A percentile compares a stretch with the other conserved stretches of the same genome.
phyloP scores from a whole-genome alignment of 1,140 invertebrate species.

The Nasonia vitripennis region DNA sequence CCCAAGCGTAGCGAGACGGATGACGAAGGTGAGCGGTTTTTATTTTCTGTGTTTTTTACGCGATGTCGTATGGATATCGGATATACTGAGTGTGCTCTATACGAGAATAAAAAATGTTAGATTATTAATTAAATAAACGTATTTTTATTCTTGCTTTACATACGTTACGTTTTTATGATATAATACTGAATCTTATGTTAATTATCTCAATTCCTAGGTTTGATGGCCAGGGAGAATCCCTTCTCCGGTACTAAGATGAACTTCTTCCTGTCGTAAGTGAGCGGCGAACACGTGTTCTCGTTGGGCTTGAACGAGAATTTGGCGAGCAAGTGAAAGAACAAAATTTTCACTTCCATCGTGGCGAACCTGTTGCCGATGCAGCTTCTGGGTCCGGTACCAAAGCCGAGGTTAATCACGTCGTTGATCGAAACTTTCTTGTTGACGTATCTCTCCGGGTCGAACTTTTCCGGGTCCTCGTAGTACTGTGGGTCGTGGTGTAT shows the following conservation, averaged over 20 bases:
- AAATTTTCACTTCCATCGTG: conserved; percentile 49
- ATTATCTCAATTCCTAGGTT: conserved; percentile 28
- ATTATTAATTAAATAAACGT: too few relatives aligned
- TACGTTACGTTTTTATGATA: too few relatives aligned
- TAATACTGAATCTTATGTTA: too few relatives aligned
- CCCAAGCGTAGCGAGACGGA: too few relatives aligned
- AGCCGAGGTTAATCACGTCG: conserved; percentile 58
- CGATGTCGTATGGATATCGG: too few relatives aligned
- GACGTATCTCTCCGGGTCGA: conserved; percentile 72
- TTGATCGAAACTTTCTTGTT: conserved; percentile 58
- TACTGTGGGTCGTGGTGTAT: conserved; percentile 67
- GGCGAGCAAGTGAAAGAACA: conserved; percentile 50
- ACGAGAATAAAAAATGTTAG: too few relatives aligned
- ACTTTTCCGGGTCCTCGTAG: conserved; percentile 69
- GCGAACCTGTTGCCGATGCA: conserved; percentile 57
- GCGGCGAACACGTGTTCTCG: neutral
- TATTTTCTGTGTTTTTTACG: too few relatives aligned
- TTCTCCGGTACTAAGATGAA: neutral
- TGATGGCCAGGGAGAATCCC: conserved; percentile 14
- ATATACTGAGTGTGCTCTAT: too few relatives aligned
- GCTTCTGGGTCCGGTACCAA: conserved; percentile 55
- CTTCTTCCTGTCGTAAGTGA: neutral
- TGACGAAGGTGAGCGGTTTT: too few relatives aligned
- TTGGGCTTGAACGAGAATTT: neutral
- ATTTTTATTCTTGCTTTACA: too few relatives aligned